Evolutionary conservation across 2,113 vertebrate genomes (phyloP), one percentile per base, ranked within the genome.

Genomic region (Pedionomus torquatus): DNA sequence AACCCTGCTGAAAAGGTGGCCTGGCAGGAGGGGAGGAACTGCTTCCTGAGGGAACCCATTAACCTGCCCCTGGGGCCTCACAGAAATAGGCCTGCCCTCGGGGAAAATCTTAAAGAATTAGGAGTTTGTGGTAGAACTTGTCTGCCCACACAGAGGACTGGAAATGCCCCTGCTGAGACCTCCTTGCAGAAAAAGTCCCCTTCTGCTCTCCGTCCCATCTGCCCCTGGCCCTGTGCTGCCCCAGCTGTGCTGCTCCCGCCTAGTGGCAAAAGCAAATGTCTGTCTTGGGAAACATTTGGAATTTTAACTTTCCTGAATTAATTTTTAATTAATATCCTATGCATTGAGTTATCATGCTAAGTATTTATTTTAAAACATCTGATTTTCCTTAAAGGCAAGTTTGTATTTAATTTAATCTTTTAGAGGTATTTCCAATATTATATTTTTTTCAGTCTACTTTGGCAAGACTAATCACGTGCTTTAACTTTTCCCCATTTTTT

Each of bases 141-240:
- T 76, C 41, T 55, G 5, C 10, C 5, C 11, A 49, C 16, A 10
- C 6, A 43, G 33, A 54, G 39, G 49, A 5, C 61, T 70, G 8
- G 26, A 19, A 57, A 41, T 74, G 54, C 8, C 17, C 9, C 11
- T 17, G 63, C 43, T 41, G 35, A 72, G 54, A 46, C 17, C 25
- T 88, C 28, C 57, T 25, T 48, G 44, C 48, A 52, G 52, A n/a
- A 60, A 33, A 64, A 28, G 10, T 3, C 9, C 16, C 30, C 5
- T 60, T 82, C 33, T 7, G 6, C 7, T 57, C 74, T 30, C 6
- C 11, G 15, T 51, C 28, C 49, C 21, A 2, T 17, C 39, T 31
- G 20, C 20, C 15, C 13, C 24, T 5, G 0, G 3, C 17, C 28
- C 35, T 1, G 3, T 2, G 9, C 54, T n/a, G 44, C 23, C 51